Evolutionary conservation across 2,113 vertebrate species (phyloP).

Genomic region (Piaya cayana): DNA sequence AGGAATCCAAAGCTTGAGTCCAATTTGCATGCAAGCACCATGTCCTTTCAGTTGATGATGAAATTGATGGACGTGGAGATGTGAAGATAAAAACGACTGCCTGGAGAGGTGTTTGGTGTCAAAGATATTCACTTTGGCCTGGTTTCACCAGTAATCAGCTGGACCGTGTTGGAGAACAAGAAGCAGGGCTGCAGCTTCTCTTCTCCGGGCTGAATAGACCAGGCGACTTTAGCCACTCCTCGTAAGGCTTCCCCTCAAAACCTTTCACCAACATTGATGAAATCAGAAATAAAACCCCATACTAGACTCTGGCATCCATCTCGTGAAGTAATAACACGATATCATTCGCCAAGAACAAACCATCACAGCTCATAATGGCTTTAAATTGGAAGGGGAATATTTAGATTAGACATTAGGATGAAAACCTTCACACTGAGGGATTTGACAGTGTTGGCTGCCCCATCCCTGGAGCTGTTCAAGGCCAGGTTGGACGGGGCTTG

Average conservation of each 20-base stretch:
- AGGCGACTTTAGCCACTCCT: no score
- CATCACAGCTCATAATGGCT: background rate
- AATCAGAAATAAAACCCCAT: background rate
- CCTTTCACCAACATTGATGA: background rate
- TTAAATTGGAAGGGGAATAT: no score
- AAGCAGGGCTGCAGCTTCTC: background rate
- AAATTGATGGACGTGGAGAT: background rate
- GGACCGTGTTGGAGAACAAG: background rate
- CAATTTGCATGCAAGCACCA: accelerated
- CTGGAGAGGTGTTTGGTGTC: background rate
- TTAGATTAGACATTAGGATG: no score
- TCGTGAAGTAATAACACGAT: background rate
- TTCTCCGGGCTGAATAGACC: no score
- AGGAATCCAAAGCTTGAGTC: no score
- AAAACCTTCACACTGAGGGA: no score
- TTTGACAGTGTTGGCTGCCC: no score
- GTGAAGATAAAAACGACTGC: background rate
- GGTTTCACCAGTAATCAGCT: background rate
- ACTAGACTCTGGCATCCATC: background rate
- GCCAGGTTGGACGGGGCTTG: no score
- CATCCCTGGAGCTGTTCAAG: no score
- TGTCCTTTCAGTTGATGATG: no score
- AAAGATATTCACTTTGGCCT: no score
- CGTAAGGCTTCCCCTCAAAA: no score
- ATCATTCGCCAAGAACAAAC: background rate